Conservation (phyloP, 2,113 vertebrate species). For the Chinchilla lanigera region DNA sequence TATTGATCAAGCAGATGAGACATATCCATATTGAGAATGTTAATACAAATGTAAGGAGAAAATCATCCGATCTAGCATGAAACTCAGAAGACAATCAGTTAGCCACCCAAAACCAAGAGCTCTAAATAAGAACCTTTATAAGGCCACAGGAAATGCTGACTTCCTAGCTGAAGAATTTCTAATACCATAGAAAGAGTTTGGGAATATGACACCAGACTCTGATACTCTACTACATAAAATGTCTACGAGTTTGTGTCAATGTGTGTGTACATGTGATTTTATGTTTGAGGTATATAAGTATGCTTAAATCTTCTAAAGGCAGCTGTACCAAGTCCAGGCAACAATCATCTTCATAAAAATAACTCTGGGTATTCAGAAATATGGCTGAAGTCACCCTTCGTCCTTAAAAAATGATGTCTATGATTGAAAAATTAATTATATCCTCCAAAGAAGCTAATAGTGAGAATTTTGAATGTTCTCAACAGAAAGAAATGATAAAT, state of each 20-base stretch:
- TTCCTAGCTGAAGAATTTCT: not conserved
- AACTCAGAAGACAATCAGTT: not conserved
- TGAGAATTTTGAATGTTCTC: not conserved
- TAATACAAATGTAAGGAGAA: not conserved
- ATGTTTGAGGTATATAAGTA: not conserved
- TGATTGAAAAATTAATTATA: not conserved
- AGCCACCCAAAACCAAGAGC: not conserved
- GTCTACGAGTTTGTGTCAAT: not conserved
- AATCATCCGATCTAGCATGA: not conserved
- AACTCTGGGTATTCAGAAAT: slow-evolving; percentile 7
- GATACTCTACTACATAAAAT: not conserved
- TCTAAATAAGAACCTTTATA: not conserved
- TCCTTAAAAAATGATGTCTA: not conserved
- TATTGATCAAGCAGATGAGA: not conserved
- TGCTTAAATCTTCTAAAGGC: not conserved
- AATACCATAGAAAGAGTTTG: not conserved
- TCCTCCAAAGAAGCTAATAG: not conserved
- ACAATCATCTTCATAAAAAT: not conserved
- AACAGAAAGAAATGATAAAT: not conserved
- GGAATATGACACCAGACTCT: not conserved
- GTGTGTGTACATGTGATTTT: not conserved
- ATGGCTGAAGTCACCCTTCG: not conserved
- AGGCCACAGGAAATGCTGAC: not conserved
- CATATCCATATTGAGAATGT: not conserved
- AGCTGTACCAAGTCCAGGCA: not conserved